Evolutionary conservation across 2,888 invertebrate species (phyloP), one percentile per base, ranked within the genome.

Genomic region (Lottia scabra): DNA sequence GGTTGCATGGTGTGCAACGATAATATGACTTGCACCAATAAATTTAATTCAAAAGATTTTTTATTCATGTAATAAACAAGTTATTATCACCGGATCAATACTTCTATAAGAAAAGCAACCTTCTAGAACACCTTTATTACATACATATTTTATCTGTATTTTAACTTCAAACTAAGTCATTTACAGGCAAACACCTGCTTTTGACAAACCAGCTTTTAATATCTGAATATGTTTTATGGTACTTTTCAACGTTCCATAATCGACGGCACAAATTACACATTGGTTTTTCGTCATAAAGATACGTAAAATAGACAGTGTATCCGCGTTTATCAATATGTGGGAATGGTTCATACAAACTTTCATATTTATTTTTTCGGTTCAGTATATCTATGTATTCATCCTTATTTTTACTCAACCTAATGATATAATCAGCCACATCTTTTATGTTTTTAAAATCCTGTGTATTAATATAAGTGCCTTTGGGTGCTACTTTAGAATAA

Each of bases 161-260:
- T n/a, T n/a, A n/a, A n/a, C n/a, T n/a, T n/a, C n/a, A n/a, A n/a
- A n/a, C n/a, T n/a, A n/a, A n/a, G n/a, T 56, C 56, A 56, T n/a
- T 56, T 27, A 15, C 30, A 26, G 13, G 27, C 12, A n/a, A 27
- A 27, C 65, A 65, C 38, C 16, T 12, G 38, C 26, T n/a, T 8
- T n/a, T 65, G 12, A 23, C 44, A 19, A 44, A 67, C 67, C 67
- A 67, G 5, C 19, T 4, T 3, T 6, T 26, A 27, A 67, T 67
- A 27, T 67, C 46, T 19, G 23, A 23, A 45, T 67, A 67, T 10
- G 45, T n/a, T 45, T 67, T 67, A 15, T 23, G 43, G 26, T 67
- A 67, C 6, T 67, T 56, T 19, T 19, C 19, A 56, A 56, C 16
- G 56, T 56, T 56, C 56, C 56, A 56, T 15, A 56, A 56, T 15